A percentile compares a stretch with the other conserved stretches of the same genome.
These are phyloP conservation scores for Callyntrura guangdongensis DNA, from an alignment of 2,888 invertebrate species.

Conservation along the genomic window DNA sequence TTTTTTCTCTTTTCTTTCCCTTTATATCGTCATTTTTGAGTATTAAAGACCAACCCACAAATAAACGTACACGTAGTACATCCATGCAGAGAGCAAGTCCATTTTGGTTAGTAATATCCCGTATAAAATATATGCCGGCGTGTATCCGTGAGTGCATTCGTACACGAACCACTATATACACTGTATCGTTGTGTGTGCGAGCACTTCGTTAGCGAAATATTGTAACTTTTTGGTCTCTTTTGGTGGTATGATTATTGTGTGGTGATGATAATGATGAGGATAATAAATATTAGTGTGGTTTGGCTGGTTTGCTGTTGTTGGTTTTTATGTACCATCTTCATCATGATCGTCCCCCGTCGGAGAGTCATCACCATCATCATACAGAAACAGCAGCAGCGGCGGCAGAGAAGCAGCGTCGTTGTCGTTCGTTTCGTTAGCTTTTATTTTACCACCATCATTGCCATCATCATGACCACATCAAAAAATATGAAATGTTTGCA, in stretches of 20 bases:
- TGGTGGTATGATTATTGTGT: constrained; percentile 63
- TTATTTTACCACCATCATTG: constrained; percentile 65
- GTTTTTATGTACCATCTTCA: constrained; percentile 70
- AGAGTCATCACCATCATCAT: neutral
- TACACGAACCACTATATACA: neutral
- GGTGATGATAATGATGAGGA: constrained; percentile 73
- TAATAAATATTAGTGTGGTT: constrained; percentile 81
- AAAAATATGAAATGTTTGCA: constrained; percentile 57
- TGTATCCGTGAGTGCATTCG: neutral
- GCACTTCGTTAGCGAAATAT: constrained; percentile 51
- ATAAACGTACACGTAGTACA: neutral
- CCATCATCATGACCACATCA: constrained; percentile 52
- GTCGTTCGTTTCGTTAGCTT: constrained; percentile 64
- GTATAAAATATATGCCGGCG: neutral
- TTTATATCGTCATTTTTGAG: constrained; percentile 6
- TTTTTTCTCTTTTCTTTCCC: constrained; percentile 25
- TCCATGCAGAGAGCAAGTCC: neutral
- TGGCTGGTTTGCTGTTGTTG: constrained; percentile 75
- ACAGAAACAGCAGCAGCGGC: too few relatives aligned
- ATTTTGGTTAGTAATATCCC: neutral
- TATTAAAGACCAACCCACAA: neutral
- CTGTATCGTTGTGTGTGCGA: constrained; percentile 5
- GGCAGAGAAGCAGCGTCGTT: too few relatives aligned
- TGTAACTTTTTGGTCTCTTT: constrained; percentile 37
- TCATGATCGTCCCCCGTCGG: neutral